Conservation (phyloP, 1,140 invertebrate species). For the Condylostylus longicornis region DNA sequence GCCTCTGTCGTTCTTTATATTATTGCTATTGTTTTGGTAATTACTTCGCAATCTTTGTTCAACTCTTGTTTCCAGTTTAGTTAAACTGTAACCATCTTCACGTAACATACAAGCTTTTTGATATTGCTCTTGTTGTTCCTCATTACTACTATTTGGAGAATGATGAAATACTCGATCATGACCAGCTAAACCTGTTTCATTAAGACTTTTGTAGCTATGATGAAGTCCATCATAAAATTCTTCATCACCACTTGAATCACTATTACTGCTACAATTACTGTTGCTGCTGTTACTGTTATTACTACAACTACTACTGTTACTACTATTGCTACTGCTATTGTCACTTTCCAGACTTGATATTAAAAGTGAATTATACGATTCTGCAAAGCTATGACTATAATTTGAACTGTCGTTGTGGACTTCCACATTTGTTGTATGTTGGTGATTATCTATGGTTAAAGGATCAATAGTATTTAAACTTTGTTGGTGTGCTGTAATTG, state of each 20-base stretch:
- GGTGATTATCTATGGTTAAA: not conserved
- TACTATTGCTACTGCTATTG: conserved; percentile 2
- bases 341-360: conserved; percentile 11
- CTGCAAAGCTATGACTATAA: conserved; percentile 21
- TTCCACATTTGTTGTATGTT: not conserved
- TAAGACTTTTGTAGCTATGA: conserved; percentile 16
- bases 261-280: conserved; percentile 4
- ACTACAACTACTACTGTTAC: conserved; percentile 2
- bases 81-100: conserved; percentile 25
- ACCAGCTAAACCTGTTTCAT: not conserved
- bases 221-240: conserved; percentile 12
- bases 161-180: not conserved
- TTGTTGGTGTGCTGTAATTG: conserved; percentile 14
- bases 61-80: conserved; percentile 24
- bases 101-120: conserved; percentile 20
- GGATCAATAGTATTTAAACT: conserved; percentile 6
- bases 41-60: conserved; percentile 17
- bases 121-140: conserved; percentile 22
- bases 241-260: conserved; percentile 8
- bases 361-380: conserved; percentile 25
- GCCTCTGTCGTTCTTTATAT: not conserved
- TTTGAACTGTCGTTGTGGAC: not conserved
- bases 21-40: not conserved
- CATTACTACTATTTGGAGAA: not conserved
- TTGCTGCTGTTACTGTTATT: not conserved